Evolutionary conservation across 2,113 vertebrate genomes (phyloP), one percentile per base, ranked within the genome.

Genomic region (Numenius arquata): DNA sequence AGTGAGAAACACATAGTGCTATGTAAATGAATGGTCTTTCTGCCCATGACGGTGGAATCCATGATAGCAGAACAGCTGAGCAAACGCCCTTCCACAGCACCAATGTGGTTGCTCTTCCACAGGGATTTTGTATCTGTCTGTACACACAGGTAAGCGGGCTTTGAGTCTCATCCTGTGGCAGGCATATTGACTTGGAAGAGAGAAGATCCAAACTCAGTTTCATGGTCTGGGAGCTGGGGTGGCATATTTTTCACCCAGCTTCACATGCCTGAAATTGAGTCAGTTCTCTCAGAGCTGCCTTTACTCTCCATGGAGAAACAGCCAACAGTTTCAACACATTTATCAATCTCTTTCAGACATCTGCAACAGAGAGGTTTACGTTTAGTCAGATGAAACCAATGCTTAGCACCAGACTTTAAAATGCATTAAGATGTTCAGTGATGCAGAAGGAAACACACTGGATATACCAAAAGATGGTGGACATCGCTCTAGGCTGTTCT

Each of bases 321-420:
- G 62, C 18, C 27, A 29, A n/a, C 32, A 10, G 56, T 70, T 70
- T 43, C 36, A 66, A 66, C 47, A 21, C 2, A 8, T 47, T 74
- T 81, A 70, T 45, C 85, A 41, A n/a, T 78, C 73, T 89, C n/a
- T 78, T 88, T 79, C 62, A 93, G 92, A 82, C 66, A 72, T 71
- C 85, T 78, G 34, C 47, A 56, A 25, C 3, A 2, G 45, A 45
- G 36, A 61, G 78, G 25, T 52, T 91, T 72, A 52, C 9, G 1
- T 88, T 72, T 61, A 61, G 29, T 56, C 38, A 67, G 43, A 68
- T 65, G 62, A 66, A 92, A n/a, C 41, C 20, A 27, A 43, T 38
- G 48, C 26, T 67, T 56, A 74, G 61, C 65, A 78, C 13, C 52
- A 89, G 85, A 56, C 58, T 96, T 92, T 32, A 62, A 81, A 94